These are phyloP conservation scores for Andrena cerasifolii DNA, from an alignment of 1,140 invertebrate genomes.

Conservation along the genomic window DNA sequence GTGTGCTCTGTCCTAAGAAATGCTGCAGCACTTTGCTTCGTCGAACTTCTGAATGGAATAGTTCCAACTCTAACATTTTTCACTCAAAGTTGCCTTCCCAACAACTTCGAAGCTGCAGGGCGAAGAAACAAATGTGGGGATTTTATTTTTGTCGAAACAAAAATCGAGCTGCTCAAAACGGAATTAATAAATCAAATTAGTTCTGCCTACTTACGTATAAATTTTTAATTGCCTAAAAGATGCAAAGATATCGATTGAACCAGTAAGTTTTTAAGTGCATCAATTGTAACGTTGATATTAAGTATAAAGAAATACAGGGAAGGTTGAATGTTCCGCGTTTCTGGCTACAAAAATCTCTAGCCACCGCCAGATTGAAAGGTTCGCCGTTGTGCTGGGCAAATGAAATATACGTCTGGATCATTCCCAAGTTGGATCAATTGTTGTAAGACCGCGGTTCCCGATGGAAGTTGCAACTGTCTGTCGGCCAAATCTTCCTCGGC, in stretches of 20 bases:
- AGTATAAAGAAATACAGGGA: no score
- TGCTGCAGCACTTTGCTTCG: background rate
- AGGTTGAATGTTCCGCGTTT: no score
- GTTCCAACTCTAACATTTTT: slow-evolving; percentile 29
- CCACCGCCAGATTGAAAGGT: slow-evolving; percentile 5
- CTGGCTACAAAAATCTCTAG: slow-evolving; percentile 16
- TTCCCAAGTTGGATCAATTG: slow-evolving; percentile 38
- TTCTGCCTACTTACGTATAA: no score
- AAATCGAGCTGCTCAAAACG: background rate
- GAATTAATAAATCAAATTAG: no score
- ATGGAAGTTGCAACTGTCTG: background rate
- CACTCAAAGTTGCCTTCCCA: background rate
- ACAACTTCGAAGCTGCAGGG: background rate
- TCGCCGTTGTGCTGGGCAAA: background rate
- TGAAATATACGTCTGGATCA: slow-evolving; percentile 27
- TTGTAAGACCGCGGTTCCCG: background rate
- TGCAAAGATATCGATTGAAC: no score
- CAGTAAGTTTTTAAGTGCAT: no score
- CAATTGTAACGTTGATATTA: no score
- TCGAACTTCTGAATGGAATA: slow-evolving; percentile 33
- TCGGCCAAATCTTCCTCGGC: background rate
- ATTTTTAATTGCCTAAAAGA: no score
- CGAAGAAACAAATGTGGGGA: background rate
- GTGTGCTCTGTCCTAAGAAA: background rate
- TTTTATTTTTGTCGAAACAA: background rate